Evolutionary conservation across 1,140 invertebrate species (phyloP).

Genomic region (Microplitis demolitor): DNA sequence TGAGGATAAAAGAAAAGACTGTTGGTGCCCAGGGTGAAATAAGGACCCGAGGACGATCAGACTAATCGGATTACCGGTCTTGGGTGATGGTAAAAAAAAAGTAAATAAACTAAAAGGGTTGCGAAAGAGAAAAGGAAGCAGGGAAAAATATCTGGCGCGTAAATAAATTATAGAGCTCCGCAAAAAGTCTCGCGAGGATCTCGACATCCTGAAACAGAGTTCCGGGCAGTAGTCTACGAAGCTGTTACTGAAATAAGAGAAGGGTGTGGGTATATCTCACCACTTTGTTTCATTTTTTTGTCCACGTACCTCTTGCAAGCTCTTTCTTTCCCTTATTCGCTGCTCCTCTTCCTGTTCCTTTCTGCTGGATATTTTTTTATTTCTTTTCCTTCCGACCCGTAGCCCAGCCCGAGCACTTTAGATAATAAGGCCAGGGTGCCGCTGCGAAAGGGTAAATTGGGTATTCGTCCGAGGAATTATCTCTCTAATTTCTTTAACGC

Average conservation of each 20-base stretch:
- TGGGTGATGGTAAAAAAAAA: background rate
- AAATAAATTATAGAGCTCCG: slow-evolving; percentile 32
- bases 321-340: slow-evolving; percentile 17
- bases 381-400: slow-evolving; percentile 18
- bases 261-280: slow-evolving; percentile 11
- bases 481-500: slow-evolving; percentile 62
- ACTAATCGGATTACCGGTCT: slow-evolving; percentile 31
- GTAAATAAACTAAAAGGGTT: slow-evolving; percentile 6
- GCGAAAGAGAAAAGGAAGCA: slow-evolving; percentile 27
- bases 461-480: slow-evolving; percentile 63
- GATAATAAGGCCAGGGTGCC: slow-evolving; percentile 61
- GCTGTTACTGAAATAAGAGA: slow-evolving; percentile 5
- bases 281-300: slow-evolving; percentile 21
- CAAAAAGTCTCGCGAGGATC: slow-evolving; percentile 23
- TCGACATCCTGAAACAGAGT: slow-evolving; percentile 29
- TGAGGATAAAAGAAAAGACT: background rate
- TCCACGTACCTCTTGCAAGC: slow-evolving; percentile 13
- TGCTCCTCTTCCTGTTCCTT: slow-evolving; percentile 34
- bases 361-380: slow-evolving; percentile 22
- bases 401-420: slow-evolving; percentile 56
- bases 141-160: slow-evolving; percentile 31
- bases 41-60: slow-evolving; percentile 25
- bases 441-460: slow-evolving; percentile 60
- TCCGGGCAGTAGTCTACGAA: slow-evolving; percentile 21
- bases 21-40: background rate